Evolutionary conservation across 1,140 invertebrate species (phyloP).

Genomic region (Drosophila kanapiae): DNA sequence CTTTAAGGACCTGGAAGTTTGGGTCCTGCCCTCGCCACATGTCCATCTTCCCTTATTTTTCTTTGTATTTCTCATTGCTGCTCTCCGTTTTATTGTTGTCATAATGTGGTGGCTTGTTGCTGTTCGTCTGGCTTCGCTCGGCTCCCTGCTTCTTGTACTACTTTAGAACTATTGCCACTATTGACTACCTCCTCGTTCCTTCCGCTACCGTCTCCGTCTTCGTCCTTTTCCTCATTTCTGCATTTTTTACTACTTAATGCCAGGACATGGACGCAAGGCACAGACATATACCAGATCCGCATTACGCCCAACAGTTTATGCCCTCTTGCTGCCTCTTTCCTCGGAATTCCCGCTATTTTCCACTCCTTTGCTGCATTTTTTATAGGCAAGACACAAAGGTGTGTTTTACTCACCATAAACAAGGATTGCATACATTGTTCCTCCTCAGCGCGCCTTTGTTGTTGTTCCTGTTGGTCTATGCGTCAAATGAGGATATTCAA

Average conservation of each 20-base stretch:
- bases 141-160: slow-evolving; percentile 38
- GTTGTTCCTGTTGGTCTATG: slow-evolving; percentile 34
- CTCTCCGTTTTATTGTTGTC: slow-evolving; percentile 74
- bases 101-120: slow-evolving; percentile 77
- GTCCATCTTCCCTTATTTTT: slow-evolving; percentile 9
- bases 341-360: slow-evolving; percentile 15
- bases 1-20: background rate
- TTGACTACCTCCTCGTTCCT: slow-evolving; percentile 32
- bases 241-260: slow-evolving; percentile 70
- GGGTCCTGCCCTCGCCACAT: background rate
- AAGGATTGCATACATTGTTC: slow-evolving; percentile 66
- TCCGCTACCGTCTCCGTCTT: background rate
- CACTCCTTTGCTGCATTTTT: slow-evolving; percentile 54
- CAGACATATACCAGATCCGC: slow-evolving; percentile 11
- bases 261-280: slow-evolving; percentile 29
- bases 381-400: slow-evolving; percentile 60
- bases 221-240: slow-evolving; percentile 32
- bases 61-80: slow-evolving; percentile 46
- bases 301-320: slow-evolving; percentile 34
- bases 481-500: slow-evolving; percentile 75
- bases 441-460: slow-evolving; percentile 20
- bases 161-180: slow-evolving; percentile 57
- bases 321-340: slow-evolving; percentile 6
- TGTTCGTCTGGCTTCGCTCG: slow-evolving; percentile 13
- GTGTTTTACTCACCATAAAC: slow-evolving; percentile 62